Base-by-base conservation (phyloP, 2,888 invertebrate genomes). In the Caenorhabditis sp. region DNA sequence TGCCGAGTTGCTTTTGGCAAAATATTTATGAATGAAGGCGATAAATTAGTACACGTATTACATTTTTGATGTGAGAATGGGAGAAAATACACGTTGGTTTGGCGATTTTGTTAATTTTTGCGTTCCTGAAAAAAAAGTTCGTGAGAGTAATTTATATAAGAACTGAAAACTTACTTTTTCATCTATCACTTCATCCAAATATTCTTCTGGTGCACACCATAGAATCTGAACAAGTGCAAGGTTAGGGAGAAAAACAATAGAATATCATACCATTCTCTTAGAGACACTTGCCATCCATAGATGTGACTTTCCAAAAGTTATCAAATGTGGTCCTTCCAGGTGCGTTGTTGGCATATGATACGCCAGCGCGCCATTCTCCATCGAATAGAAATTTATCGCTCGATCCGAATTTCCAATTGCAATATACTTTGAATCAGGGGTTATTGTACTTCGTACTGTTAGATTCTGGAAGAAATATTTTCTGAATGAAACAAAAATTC, bases 401-500 rank as follows among this genome's bases (percentile, higher is more conserved):
- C 97, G 96, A 90, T 99, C 97, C 12, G 95, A 95, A 26, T 97
- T 97, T 8, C 99, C 97, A 87, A 95, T 95, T 88, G 97, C 95
- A 70, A 99, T 94, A 89, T 95, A 99, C 88, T 97, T 95, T 0
- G 97, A 97, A 89, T 99, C 97, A 0, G 97, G 23, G 1, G 74
- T 59, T 0, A 67, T 43, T 23, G 74, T 31, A 1, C 23, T 7
- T 25, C 27, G 5, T 14, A 17, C n/a, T 53, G 21, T 53, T 2
- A 25, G n/a, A 20, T 17, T 25, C 10, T 25, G 8, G 53, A 53
- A 31, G 10, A 31, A n/a, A n/a, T n/a, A n/a, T n/a, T n/a, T n/a
- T 31, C 10, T 31, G 31, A 10, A 31, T 31, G 31, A 31, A 10
- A n/a, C n/a, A n/a, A n/a, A n/a, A n/a, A n/a, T n/a, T n/a, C n/a